Conservation (phyloP, 2,888 invertebrate species). For the Acholoe squamosa region DNA sequence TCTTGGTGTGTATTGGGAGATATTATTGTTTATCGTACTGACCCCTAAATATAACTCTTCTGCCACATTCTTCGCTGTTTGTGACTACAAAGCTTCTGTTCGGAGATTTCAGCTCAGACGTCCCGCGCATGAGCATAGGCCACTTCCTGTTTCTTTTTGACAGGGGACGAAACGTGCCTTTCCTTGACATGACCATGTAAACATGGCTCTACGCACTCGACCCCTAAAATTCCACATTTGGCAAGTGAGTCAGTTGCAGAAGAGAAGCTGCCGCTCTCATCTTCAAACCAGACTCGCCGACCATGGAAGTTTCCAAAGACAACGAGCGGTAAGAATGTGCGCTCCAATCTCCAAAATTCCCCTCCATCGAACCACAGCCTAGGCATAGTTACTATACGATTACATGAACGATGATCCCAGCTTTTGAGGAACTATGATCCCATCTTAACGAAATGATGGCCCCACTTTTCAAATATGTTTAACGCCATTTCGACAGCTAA, state of each 20-base stretch:
- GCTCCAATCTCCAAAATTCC: too few relatives aligned
- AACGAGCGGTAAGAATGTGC: not conserved
- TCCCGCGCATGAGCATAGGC: not conserved
- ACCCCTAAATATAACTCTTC: not conserved
- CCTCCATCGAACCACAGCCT: too few relatives aligned
- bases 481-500: too few relatives aligned
- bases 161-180: not conserved
- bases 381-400: too few relatives aligned
- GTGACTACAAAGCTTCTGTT: not conserved
- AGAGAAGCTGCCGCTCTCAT: slow-evolving; percentile 8
- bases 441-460: too few relatives aligned
- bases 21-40: not conserved
- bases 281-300: slow-evolving; percentile 15
- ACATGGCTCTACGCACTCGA: slow-evolving; percentile 49
- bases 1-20: not conserved
- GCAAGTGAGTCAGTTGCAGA: slow-evolving; percentile 18
- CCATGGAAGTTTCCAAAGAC: not conserved
- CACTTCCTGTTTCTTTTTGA: not conserved
- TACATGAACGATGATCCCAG: too few relatives aligned
- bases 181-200: slow-evolving; percentile 20
- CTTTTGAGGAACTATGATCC: too few relatives aligned
- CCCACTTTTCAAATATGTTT: too few relatives aligned
- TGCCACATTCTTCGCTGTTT: not conserved
- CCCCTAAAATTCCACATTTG: slow-evolving; percentile 44
- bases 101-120: not conserved